Evolutionary conservation across 2,797 vertebrate species (phyloP).

Genomic region (Petrocephalus sullivani): DNA sequence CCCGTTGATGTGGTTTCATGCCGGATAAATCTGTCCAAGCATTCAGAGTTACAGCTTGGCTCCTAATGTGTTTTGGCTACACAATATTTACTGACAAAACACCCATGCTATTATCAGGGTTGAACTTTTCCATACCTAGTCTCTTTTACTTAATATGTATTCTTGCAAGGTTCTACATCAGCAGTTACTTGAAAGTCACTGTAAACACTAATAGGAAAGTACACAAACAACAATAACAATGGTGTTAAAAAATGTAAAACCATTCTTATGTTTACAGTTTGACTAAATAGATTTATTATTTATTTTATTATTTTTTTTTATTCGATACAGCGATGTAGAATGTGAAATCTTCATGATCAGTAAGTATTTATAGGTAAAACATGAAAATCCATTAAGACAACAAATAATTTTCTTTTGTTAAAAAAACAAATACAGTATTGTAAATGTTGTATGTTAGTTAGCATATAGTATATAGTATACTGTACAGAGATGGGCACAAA

Average conservation of each 20-base stretch:
- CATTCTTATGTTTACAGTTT: not conserved
- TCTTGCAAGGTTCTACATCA: not conserved
- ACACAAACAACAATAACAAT: not conserved
- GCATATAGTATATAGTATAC: not conserved
- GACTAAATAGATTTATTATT: not conserved
- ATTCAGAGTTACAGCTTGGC: not conserved
- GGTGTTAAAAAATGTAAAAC: not conserved
- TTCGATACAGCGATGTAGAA: not conserved
- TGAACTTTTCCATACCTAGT: not conserved
- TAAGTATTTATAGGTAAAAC: not conserved
- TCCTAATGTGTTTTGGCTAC: not conserved
- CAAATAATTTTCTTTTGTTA: not conserved
- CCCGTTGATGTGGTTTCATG: conserved; percentile 21
- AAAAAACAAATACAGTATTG: not conserved
- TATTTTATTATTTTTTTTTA: not conserved
- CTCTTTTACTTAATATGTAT: not conserved
- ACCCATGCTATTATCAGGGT: not conserved
- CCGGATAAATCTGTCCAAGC: not conserved
- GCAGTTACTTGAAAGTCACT: not conserved
- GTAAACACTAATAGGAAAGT: not conserved
- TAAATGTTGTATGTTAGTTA: not conserved
- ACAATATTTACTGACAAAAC: not conserved
- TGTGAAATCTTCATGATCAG: not conserved
- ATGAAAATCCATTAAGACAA: not conserved
- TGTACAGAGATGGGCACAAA: too few species aligned